Evolutionary conservation across 2,888 invertebrate genomes (phyloP), one percentile per base, ranked within the genome.

Genomic region (Drosophila dives): DNA sequence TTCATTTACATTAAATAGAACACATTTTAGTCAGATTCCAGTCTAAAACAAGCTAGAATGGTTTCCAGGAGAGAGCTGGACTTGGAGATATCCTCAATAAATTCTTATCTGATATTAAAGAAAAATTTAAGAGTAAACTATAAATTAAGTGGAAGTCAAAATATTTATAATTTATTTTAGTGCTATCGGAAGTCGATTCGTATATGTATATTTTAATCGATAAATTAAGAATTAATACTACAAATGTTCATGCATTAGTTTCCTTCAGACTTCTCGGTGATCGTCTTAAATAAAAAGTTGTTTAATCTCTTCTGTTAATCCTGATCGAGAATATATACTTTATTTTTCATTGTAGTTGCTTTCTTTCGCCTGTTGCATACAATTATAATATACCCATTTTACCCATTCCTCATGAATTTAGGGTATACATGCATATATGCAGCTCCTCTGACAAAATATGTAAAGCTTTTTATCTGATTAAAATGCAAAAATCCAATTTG

Each of bases 401-500:
- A 45, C 20, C 8, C 15, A 23, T 8, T 45, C 15, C 15, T 53
- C 20, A 33, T 33, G 23, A 7, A 17, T 1, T n/a, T 38, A 55
- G 26, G 12, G 26, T 26, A 40, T 29, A 65, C 32, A 64, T 63
- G 38, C 33, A 36, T 42, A 34, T 23, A 51, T 12, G 32, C 48
- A 20, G 42, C 48, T 34, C 15, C 45, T 48, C 33, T 11, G 33
- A 45, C 48, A 63, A 68, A 67, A 72, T 69, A 77, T 83, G 67
- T 66, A 79, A 79, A 80, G 88, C 90, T 86, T 77, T 89, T 87
- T 65, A 83, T 76, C 83, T 85, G 86, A 86, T 90, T 86, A 81
- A 90, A 90, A 88, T 81, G 83, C 79, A 88, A 75, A 83, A 81
- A 77, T 61, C 72, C 83, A 90, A 88, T 85, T 83, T 86, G 87